Evolutionary conservation across 2,113 vertebrate genomes (phyloP).

Genomic region (Mastomys coucha): DNA sequence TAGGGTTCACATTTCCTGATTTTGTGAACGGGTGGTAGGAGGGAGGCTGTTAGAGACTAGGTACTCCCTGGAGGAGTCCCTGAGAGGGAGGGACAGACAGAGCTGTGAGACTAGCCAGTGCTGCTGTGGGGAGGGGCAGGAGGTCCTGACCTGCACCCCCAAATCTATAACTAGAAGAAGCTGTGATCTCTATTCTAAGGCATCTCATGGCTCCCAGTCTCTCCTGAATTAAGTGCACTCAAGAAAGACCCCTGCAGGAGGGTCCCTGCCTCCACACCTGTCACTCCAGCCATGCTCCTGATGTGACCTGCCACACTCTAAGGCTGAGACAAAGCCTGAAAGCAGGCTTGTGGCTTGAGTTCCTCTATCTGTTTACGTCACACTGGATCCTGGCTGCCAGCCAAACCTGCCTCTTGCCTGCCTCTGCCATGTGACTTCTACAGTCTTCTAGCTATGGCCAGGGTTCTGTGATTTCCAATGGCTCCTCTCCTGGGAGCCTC

Average conservation of each 20-base stretch:
- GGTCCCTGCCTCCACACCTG: not conserved
- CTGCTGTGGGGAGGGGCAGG: not conserved
- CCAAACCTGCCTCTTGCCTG: not conserved
- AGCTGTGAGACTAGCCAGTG: not conserved
- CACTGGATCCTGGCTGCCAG: slow-evolving; percentile 22
- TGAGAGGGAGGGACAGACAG: not conserved
- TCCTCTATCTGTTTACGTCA: not conserved
- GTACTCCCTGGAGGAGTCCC: not conserved
- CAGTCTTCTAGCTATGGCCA: not conserved
- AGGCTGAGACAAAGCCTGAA: not conserved
- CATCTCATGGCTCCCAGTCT: not conserved
- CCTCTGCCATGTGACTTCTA: not conserved
- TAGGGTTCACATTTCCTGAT: slow-evolving; percentile 72
- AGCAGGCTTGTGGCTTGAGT: not conserved
- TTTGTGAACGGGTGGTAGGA: slow-evolving; percentile 61
- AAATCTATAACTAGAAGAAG: not conserved
- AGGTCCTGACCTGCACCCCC: not conserved
- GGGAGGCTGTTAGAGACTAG: not conserved
- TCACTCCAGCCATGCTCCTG: not conserved
- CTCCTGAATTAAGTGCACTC: not conserved
- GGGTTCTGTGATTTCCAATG: not conserved
- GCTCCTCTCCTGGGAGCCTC: not conserved
- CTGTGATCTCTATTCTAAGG: not conserved
- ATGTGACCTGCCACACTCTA: not conserved
- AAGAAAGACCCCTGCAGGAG: no score